A percentile compares a stretch with the other conserved stretches of the same genome.
Conservation (phyloP, 2,797 vertebrate species). For the Epinephelus awoara region DNA sequence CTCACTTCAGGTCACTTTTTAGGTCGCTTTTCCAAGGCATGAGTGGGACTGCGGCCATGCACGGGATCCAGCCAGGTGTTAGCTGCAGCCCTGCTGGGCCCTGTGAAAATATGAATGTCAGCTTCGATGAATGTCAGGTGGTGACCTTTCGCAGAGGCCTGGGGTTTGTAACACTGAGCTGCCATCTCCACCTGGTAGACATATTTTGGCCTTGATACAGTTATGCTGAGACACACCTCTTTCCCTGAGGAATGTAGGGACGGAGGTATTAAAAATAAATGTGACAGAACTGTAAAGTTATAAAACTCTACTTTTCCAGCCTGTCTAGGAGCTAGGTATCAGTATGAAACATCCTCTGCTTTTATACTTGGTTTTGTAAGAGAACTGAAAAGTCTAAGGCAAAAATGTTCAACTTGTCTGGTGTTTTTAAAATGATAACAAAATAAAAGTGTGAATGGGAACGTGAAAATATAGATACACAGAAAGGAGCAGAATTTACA, state of each 20-base stretch:
- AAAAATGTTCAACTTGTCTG: neutral
- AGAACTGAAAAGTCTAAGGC: neutral
- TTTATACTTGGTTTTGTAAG: neutral
- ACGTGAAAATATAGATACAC: neutral
- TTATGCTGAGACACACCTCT: conserved; percentile 33
- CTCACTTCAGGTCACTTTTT: conserved; percentile 42
- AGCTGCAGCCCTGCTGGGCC: conserved; percentile 52
- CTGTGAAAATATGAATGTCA: conserved; percentile 62
- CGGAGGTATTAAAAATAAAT: conserved; percentile 25
- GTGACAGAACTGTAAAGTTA: neutral
- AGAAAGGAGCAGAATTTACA: neutral
- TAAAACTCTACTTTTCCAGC: conserved; percentile 2
- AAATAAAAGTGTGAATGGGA: too few relatives aligned
- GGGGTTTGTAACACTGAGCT: conserved; percentile 63
- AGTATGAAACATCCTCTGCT: neutral
- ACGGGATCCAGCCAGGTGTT: conserved; percentile 46
- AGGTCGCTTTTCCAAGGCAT: conserved; percentile 56
- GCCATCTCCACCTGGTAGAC: conserved; percentile 43
- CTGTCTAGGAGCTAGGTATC: neutral
- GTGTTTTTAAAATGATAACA: too few relatives aligned
- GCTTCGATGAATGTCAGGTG: conserved; percentile 47
- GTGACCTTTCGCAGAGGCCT: conserved; percentile 61
- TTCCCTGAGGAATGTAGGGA: conserved; percentile 20
- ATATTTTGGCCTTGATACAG: conserved; percentile 39
- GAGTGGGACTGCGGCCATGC: conserved; percentile 53